These are phyloP conservation scores for Hesperophylax magnus DNA, from an alignment of 1,140 invertebrate species.

Conservation along the genomic window DNA sequence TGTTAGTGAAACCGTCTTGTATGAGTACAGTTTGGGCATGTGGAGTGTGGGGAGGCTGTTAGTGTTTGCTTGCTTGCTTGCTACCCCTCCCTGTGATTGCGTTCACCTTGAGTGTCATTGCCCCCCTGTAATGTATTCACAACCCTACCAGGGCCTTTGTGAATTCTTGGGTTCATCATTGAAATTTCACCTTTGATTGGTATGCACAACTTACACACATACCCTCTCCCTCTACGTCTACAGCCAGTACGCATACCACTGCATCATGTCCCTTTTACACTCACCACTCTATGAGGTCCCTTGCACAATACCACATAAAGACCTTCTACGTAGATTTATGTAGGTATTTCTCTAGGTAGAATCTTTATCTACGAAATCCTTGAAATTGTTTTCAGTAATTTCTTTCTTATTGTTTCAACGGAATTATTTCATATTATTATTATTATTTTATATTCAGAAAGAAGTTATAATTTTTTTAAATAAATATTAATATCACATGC, in stretches of 20 bases:
- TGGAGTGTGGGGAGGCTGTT: too few relatives aligned
- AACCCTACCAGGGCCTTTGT: not conserved
- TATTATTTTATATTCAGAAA: too few relatives aligned
- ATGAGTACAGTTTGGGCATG: not conserved
- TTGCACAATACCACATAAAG: not conserved
- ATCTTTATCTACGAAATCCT: too few relatives aligned
- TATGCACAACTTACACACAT: not conserved
- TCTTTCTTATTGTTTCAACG: too few relatives aligned
- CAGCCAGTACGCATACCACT: not conserved
- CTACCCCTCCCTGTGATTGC: not conserved
- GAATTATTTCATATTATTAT: too few relatives aligned
- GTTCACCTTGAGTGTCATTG: slow-evolving; percentile 15
- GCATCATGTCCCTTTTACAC: slow-evolving; percentile 5
- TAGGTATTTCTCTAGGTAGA: not conserved
- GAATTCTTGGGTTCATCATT: slow-evolving; percentile 19
- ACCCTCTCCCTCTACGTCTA: not conserved
- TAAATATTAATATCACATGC: too few relatives aligned
- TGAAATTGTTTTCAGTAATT: too few relatives aligned
- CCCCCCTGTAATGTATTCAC: not conserved
- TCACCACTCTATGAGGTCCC: not conserved
- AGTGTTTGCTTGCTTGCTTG: too few relatives aligned
- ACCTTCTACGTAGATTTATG: not conserved
- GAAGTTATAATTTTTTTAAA: too few relatives aligned
- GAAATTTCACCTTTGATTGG: slow-evolving; percentile 27
- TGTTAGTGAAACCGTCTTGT: not conserved